Base-by-base conservation (phyloP, 2,797 vertebrate genomes). In the Falco peregrinus region DNA sequence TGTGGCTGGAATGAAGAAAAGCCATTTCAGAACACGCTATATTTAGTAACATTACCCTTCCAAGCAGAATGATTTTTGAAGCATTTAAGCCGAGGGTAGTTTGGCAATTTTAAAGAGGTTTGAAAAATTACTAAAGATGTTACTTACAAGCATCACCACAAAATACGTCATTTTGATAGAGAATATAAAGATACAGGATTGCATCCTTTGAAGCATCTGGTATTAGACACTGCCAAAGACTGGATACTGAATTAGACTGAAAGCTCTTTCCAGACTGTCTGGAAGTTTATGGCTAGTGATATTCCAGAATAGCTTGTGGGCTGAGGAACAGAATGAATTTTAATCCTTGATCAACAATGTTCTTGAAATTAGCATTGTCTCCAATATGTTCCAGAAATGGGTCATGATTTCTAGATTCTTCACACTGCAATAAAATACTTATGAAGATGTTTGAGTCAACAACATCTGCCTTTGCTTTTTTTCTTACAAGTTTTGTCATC, bases 301-400 rank as follows among this genome's bases (percentile, higher is more conserved):
- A 69, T 76, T 90, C 45, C 33, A 25, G 67, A 73, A 51, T 76
- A 92, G 31, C 59, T 83, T 73, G 76, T 79, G n/a, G 43, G 21
- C 45, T 90, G 70, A 93, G 37, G n/a, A 92, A 39, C 35, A 95
- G 53, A 89, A 87, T 75, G 11, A 59, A 71, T 89, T 90, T 95
- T 88, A 84, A 87, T 93, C 47, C 12, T 47, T 71, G 14, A 47
- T 89, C 57, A 89, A 45, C 29, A 26, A 25, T 47, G 21, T 89
- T 94, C 47, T 43, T 91, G 70, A 76, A 73, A 78, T 91, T 77
- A 75, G 3, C 48, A 56, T 95, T 90, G 48, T 87, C 57, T 85
- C 50, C n/a, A 84, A 0, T 68, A 39, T 28, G 14, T 75, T 87
- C 37, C 54, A 85, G 78, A 87, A 95, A 59, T 63, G 57, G 50